Evolutionary conservation across 2,888 invertebrate species (phyloP).

Genomic region (Tetragonisca angustula): DNA sequence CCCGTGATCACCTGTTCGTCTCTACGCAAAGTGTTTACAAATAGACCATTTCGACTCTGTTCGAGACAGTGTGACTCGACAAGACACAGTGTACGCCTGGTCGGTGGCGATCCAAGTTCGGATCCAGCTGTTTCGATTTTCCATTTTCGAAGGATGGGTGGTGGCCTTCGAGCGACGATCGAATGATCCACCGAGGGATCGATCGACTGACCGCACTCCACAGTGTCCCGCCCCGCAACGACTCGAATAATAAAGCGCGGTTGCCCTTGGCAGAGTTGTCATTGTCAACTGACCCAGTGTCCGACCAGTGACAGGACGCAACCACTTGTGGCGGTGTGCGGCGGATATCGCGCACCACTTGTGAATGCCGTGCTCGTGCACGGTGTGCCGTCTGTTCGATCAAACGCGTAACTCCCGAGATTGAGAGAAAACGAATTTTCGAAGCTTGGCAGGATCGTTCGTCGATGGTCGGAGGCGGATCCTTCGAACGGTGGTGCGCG

Average conservation of each 20-base stretch:
- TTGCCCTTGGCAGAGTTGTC: not conserved
- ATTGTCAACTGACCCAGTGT: conserved; percentile 5
- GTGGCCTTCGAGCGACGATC: conserved; percentile 38
- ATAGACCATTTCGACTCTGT: not conserved
- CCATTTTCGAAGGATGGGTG: conserved; percentile 45
- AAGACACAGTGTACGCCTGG: not conserved
- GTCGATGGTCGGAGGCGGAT: conserved; percentile 23
- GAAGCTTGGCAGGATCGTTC: not conserved
- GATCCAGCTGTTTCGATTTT: conserved; percentile 41
- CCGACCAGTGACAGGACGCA: conserved; percentile 71
- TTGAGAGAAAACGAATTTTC: not conserved
- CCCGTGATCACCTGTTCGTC: conserved; percentile 32
- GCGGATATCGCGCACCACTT: conserved; percentile 29
- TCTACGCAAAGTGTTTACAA: not conserved
- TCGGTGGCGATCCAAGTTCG: not conserved
- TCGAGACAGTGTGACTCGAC: too few relatives aligned
- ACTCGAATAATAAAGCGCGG: not conserved
- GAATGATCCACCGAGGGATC: not conserved
- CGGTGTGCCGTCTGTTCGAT: too few relatives aligned
- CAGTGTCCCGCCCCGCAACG: not conserved
- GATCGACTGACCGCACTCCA: conserved; percentile 6
- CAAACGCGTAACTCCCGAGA: too few relatives aligned
- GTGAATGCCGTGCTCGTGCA: conserved; percentile 21
- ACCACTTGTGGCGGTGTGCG: conserved; percentile 80
- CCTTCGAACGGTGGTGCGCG: conserved; percentile 37